Conservation (phyloP, 2,888 invertebrate species). For the Habroteleia sp. region DNA sequence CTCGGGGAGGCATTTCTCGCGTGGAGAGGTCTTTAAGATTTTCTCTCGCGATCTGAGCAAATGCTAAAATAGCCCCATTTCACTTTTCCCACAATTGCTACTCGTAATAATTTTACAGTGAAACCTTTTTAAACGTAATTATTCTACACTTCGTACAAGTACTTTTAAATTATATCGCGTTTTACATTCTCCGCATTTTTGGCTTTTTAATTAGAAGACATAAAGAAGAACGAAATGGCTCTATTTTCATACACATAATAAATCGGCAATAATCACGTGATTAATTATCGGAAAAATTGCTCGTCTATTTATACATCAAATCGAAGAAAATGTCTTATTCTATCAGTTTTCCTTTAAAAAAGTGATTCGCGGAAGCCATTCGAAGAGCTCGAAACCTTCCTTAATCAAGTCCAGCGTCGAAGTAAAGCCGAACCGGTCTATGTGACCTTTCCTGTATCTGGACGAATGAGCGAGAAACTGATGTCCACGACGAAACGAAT, state of each 20-base stretch:
- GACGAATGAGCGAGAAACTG: constrained; percentile 53
- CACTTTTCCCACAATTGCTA: constrained; percentile 46
- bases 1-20: constrained; percentile 46
- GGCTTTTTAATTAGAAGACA: too few species aligned
- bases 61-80: constrained; percentile 40
- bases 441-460: constrained; percentile 60
- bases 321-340: constrained; percentile 46
- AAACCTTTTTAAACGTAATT: too few species aligned
- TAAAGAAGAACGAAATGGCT: too few species aligned
- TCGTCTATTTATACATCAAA: constrained; percentile 14
- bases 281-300: background rate
- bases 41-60: constrained; percentile 41
- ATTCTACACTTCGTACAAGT: too few species aligned
- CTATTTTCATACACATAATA: too few species aligned
- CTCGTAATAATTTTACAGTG: background rate
- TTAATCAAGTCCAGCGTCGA: constrained; percentile 44
- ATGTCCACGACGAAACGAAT: constrained; percentile 55
- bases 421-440: constrained; percentile 46
- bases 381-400: constrained; percentile 43
- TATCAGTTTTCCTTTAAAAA: constrained; percentile 34
- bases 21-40: constrained; percentile 27
- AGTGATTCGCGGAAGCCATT: constrained; percentile 45
- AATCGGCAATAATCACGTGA: background rate
- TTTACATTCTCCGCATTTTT: too few species aligned
- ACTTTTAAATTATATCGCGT: too few species aligned